Percentiles rank a stretch among this genome's conserved stretches.
Evolutionary conservation across 2,797 vertebrate genomes (phyloP).

Genomic region (Limnodromus scolopaceus): DNA sequence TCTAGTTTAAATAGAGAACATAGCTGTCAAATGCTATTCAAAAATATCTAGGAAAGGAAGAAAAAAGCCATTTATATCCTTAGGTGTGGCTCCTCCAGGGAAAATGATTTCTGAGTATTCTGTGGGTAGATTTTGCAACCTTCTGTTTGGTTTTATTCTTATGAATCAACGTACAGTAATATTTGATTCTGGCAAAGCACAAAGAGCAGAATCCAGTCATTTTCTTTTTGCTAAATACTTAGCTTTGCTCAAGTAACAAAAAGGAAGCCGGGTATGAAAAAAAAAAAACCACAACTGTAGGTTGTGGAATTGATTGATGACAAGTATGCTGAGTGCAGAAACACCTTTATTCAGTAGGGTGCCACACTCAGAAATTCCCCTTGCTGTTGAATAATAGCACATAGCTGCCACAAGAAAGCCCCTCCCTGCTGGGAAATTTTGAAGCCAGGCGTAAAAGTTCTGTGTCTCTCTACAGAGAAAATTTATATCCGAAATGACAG

Average conservation of each 20-base stretch:
- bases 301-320: slow-evolving; percentile 36
- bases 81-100: background rate
- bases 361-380: background rate
- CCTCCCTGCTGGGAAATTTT: slow-evolving; percentile 39
- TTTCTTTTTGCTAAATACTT: background rate
- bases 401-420: background rate
- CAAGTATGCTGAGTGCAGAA: background rate
- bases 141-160: background rate
- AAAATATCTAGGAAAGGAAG: background rate
- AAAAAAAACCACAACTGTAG: background rate
- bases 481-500: slow-evolving; percentile 49
- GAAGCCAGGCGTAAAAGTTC: slow-evolving; percentile 12
- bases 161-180: background rate
- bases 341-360: slow-evolving; percentile 24
- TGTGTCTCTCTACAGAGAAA: slow-evolving; percentile 7
- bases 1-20: background rate
- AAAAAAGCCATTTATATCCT: background rate
- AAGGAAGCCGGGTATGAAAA: background rate
- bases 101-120: background rate
- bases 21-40: background rate
- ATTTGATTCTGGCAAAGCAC: background rate
- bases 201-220: background rate
- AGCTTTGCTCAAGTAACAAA: background rate
- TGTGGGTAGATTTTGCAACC: background rate
- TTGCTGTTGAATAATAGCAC: background rate